These are phyloP conservation scores for Ephydatia muelleri DNA, from an alignment of 37 sponge, comb jelly and placozoan species.

Conservation along the genomic window DNA sequence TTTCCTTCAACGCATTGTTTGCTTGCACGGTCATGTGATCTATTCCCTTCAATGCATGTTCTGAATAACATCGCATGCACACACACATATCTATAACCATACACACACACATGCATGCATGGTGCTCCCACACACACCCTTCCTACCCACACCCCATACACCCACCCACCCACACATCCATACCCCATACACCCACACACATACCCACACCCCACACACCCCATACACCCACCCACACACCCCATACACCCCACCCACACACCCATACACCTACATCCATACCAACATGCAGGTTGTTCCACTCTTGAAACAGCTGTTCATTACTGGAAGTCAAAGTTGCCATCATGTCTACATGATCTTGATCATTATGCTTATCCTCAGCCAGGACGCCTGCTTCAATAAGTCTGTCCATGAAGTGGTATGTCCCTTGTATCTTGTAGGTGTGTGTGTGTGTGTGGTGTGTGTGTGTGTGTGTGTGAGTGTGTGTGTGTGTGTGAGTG, in stretches of 20 bases:
- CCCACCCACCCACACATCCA: background rate
- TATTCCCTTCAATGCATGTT: too few species aligned
- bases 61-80: too few species aligned
- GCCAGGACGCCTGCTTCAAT: conserved; percentile 94
- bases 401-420: conserved; percentile 91
- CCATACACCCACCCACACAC: background rate
- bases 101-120: too few species aligned
- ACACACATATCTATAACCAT: too few species aligned
- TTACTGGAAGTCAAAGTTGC: conserved; percentile 63
- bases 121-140: too few species aligned
- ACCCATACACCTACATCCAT: background rate
- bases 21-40: too few species aligned
- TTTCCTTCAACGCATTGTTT: too few species aligned
- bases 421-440: background rate
- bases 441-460: too few species aligned
- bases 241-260: too few species aligned
- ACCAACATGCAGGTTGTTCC: conserved; percentile 67
- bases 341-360: conserved; percentile 97
- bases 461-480: too few species aligned
- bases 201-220: background rate
- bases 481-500: too few species aligned
- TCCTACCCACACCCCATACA: background rate
- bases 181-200: background rate
- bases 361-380: conserved; percentile 94
- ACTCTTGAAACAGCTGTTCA: conserved; percentile 74